These are phyloP conservation scores for Saguinus oedipus DNA, from an alignment of 2,797 vertebrate genomes.

Conservation along the genomic window DNA sequence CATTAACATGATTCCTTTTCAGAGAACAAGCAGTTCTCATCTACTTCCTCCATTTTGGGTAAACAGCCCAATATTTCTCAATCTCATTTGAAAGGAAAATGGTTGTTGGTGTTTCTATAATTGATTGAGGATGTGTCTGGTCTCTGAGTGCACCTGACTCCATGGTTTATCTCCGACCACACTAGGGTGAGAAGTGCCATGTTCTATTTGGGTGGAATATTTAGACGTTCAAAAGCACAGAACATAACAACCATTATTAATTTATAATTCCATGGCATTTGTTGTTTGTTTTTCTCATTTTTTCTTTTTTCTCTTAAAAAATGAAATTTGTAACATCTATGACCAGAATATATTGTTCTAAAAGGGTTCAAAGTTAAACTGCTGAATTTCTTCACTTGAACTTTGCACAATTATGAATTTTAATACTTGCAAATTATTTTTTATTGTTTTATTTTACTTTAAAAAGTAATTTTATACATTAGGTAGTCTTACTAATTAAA, in stretches of 20 bases:
- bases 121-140: background rate
- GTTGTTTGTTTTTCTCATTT: background rate
- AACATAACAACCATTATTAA: background rate
- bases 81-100: slow-evolving; percentile 43
- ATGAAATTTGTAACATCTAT: background rate
- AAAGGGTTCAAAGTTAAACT: background rate
- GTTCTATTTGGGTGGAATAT: too few relatives aligned
- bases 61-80: slow-evolving; percentile 49
- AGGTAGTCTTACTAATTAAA: background rate
- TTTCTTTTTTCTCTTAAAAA: background rate
- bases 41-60: slow-evolving; percentile 56
- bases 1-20: slow-evolving; percentile 37
- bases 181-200: background rate
- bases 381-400: background rate
- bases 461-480: background rate
- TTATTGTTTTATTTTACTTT: background rate
- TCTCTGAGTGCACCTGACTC: background rate
- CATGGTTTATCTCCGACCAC: background rate
- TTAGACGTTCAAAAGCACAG: background rate
- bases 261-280: background rate
- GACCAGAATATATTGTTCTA: background rate
- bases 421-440: background rate
- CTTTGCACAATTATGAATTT: background rate
- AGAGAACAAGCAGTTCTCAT: slow-evolving; percentile 44
- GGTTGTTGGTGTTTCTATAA: background rate